These are phyloP conservation scores for Drosophila robusta DNA, from an alignment of 2,888 invertebrate genomes.

Conservation along the genomic window DNA sequence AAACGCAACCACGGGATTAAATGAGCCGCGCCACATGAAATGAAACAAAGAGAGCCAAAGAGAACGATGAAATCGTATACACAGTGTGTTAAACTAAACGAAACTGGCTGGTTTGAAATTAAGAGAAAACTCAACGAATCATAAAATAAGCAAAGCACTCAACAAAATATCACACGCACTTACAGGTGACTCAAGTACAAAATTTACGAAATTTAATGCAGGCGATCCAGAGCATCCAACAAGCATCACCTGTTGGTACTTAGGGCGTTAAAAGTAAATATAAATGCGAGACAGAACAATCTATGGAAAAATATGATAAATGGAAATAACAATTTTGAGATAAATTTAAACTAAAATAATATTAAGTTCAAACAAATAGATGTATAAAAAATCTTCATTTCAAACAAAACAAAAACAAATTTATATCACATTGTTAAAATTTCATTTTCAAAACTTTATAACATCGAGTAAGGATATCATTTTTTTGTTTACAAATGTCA, in stretches of 20 bases:
- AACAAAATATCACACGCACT: slow-evolving; percentile 17
- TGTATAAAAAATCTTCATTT: no score
- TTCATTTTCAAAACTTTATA: no score
- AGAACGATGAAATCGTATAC: slow-evolving; percentile 1
- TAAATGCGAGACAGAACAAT: no score
- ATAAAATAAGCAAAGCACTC: background rate
- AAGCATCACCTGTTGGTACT: slow-evolving; percentile 5
- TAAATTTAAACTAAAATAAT: no score
- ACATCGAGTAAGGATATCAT: no score
- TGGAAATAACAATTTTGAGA: no score
- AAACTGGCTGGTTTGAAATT: slow-evolving; percentile 18
- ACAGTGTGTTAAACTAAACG: slow-evolving; percentile 1
- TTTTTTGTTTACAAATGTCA: no score
- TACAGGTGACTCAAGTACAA: slow-evolving; percentile 8
- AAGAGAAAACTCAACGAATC: slow-evolving; percentile 36
- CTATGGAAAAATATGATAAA: no score
- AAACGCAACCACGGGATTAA: slow-evolving; percentile 15
- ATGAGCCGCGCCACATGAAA: background rate
- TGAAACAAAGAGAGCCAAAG: slow-evolving; percentile 39
- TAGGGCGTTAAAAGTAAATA: background rate
- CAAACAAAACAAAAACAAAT: no score
- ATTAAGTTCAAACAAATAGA: no score
- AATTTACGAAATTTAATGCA: background rate
- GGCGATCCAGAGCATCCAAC: background rate
- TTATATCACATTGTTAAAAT: no score